Conservation (phyloP, 2,797 vertebrate species). For the Microtus agrestis region DNA sequence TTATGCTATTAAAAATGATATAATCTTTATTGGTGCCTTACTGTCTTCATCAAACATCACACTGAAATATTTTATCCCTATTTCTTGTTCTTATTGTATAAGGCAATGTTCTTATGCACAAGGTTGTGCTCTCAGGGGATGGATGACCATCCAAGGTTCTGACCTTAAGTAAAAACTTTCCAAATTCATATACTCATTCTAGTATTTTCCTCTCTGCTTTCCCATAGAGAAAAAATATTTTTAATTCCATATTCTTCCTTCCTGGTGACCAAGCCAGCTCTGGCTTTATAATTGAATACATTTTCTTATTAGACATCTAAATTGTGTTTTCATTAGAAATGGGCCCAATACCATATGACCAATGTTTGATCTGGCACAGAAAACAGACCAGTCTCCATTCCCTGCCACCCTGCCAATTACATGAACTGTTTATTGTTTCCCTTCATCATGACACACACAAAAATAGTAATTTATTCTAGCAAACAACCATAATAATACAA, state of each 20-base stretch:
- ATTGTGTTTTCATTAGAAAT: neutral
- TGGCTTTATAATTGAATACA: neutral
- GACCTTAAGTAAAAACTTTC: neutral
- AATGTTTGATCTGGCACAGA: neutral
- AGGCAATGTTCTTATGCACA: neutral
- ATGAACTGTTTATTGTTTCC: neutral
- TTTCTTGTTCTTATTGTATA: neutral
- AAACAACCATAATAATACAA: neutral
- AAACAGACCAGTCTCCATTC: neutral
- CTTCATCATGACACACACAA: neutral
- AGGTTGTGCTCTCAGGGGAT: neutral
- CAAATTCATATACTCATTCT: neutral
- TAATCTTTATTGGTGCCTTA: neutral
- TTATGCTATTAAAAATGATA: neutral
- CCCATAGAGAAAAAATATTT: neutral
- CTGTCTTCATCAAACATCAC: neutral
- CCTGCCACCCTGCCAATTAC: neutral
- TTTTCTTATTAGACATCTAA: neutral
- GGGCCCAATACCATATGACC: neutral
- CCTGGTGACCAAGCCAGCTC: neutral
- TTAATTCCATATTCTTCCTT: neutral
- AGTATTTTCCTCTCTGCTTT: neutral
- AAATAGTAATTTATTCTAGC: neutral
- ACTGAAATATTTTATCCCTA: neutral
- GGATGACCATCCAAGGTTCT: neutral